These are phyloP conservation scores for Oegoconia quadripuncta DNA, from an alignment of 2,888 invertebrate species.

Conservation along the genomic window DNA sequence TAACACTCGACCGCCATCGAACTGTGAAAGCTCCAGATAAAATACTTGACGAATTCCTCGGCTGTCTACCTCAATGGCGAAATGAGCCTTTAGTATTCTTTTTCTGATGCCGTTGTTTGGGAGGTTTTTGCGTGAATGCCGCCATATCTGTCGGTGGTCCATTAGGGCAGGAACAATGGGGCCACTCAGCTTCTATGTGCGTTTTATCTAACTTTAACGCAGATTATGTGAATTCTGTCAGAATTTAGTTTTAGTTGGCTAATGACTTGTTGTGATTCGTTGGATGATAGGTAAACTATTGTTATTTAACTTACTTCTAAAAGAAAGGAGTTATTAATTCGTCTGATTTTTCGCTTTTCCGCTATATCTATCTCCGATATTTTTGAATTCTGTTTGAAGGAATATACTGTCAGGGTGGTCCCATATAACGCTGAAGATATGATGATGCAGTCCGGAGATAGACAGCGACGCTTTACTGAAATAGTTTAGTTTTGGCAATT, in stretches of 20 bases:
- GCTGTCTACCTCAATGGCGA: conserved; percentile 61
- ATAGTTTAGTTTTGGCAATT: too few species aligned
- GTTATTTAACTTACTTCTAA: too few species aligned
- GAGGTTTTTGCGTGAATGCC: conserved; percentile 63
- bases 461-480: too few species aligned
- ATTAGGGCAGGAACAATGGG: conserved; percentile 70
- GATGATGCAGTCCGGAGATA: too few species aligned
- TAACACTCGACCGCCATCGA: conserved; percentile 65
- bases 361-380: too few species aligned
- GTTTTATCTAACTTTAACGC: conserved; percentile 71
- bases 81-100: conserved; percentile 63
- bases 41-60: conserved; percentile 70
- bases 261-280: conserved; percentile 42
- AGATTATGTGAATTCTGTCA: conserved; percentile 68
- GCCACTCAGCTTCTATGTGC: conserved; percentile 64
- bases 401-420: too few species aligned
- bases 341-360: too few species aligned
- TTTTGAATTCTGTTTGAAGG: too few species aligned
- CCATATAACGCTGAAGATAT: too few species aligned
- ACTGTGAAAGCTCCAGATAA: conserved; percentile 73
- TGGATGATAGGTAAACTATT: conserved; percentile 16
- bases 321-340: too few species aligned
- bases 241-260: conserved; percentile 38
- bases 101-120: conserved; percentile 56
- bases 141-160: conserved; percentile 67